A percentile compares a stretch with the other conserved stretches of the same genome.
These are phyloP conservation scores for Andrena bicolor DNA, from an alignment of 2,888 invertebrate species.

Conservation along the genomic window DNA sequence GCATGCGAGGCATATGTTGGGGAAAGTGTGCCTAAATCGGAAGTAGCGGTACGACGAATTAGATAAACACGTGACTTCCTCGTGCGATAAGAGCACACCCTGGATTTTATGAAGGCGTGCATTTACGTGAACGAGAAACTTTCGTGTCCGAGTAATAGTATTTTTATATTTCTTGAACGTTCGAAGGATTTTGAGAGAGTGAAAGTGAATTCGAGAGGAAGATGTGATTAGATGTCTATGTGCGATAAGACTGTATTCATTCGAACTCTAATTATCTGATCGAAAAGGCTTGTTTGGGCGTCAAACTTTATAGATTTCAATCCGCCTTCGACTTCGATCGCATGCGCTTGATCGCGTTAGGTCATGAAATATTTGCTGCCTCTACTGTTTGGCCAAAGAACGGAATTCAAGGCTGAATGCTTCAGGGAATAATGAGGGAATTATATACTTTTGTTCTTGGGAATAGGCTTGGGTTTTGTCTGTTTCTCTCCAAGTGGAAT, in stretches of 20 bases:
- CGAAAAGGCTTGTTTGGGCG: too few relatives aligned
- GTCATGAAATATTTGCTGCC: background rate
- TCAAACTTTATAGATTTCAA: too few relatives aligned
- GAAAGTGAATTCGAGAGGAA: background rate
- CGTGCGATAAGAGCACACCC: constrained; percentile 40
- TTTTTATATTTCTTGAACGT: too few relatives aligned
- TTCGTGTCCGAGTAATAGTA: too few relatives aligned
- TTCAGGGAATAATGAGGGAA: too few relatives aligned
- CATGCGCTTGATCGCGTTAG: background rate
- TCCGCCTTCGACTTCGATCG: background rate
- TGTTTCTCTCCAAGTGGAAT: background rate
- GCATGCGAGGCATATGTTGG: background rate
- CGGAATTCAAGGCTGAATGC: background rate
- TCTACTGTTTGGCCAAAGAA: background rate
- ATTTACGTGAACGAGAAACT: background rate
- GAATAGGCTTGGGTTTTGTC: background rate
- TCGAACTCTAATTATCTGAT: too few relatives aligned
- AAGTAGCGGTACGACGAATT: constrained; percentile 29
- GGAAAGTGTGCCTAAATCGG: constrained; percentile 13
- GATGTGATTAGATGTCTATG: background rate
- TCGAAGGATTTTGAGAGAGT: too few relatives aligned
- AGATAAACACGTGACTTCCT: constrained; percentile 57
- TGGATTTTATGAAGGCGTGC: background rate
- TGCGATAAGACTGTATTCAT: background rate
- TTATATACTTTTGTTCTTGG: too few relatives aligned